A percentile compares a stretch with the other conserved stretches of the same genome.
phyloP scores from a whole-genome alignment of 2,113 vertebrate species.

The Brachypteracias leptosomus region DNA sequence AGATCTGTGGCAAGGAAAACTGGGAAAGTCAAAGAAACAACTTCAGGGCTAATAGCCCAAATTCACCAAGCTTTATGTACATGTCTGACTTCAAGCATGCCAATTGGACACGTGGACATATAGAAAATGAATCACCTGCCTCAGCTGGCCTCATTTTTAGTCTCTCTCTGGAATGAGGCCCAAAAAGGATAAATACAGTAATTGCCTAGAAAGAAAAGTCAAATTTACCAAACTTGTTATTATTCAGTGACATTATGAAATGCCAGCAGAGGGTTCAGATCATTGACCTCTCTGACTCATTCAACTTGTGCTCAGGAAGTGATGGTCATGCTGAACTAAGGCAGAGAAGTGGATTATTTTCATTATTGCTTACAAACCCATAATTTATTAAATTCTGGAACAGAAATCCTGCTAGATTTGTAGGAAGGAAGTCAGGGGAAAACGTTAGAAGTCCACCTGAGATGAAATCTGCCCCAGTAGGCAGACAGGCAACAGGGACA shows the following conservation, averaged over 20 bases:
- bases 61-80: neutral
- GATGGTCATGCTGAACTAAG: neutral
- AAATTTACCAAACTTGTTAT: neutral
- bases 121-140: neutral
- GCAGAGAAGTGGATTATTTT: neutral
- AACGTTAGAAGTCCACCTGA: neutral
- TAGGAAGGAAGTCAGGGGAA: neutral
- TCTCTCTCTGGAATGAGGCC: neutral
- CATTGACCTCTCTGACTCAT: neutral
- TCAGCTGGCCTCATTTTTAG: neutral
- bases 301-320: neutral
- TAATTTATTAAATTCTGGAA: neutral
- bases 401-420: neutral
- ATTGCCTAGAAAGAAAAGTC: neutral
- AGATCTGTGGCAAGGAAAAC: neutral
- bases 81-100: neutral
- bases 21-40: neutral
- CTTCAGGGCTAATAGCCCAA: neutral
- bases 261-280: neutral
- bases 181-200: neutral
- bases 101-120: fast-evolving
- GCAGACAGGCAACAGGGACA: neutral
- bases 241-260: neutral
- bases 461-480: neutral
- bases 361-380: neutral